phyloP scores from a whole-genome alignment of 1,140 invertebrate species.

The Marisa cornuarietis region DNA sequence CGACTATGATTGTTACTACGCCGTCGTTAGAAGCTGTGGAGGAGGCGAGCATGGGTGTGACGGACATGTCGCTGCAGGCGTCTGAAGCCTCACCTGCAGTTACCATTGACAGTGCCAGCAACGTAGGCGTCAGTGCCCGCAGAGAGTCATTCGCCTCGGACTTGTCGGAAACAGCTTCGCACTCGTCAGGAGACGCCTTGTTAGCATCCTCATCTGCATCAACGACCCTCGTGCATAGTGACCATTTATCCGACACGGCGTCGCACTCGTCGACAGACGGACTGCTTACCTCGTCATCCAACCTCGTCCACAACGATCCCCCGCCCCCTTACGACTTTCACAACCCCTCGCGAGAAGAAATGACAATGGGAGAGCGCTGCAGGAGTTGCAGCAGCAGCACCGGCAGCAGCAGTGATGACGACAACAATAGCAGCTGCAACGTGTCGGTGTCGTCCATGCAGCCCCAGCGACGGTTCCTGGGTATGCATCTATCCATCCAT shows the following conservation, averaged over 20 bases:
- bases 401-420: not conserved
- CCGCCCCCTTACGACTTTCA: conserved; percentile 16
- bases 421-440: not conserved
- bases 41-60: too few species aligned
- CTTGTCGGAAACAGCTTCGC: not conserved
- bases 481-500: conserved; percentile 22
- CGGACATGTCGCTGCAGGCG: too few species aligned
- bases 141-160: not conserved
- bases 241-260: too few species aligned
- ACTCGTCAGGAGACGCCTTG: not conserved
- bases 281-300: not conserved
- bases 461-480: conserved; percentile 7
- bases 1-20: too few species aligned
- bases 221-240: too few species aligned
- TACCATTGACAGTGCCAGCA: too few species aligned
- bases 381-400: not conserved
- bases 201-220: not conserved
- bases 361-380: not conserved
- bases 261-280: too few species aligned
- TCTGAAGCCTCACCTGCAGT: too few species aligned
- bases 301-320: conserved; percentile 10
- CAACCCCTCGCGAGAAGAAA: too few species aligned
- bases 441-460: not conserved
- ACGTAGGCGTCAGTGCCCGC: not conserved
- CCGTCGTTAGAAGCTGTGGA: too few species aligned